A percentile compares a stretch with the other conserved stretches of the same genome.
phyloP scores from a whole-genome alignment of 2,888 invertebrate species.

The Seira musarum region DNA sequence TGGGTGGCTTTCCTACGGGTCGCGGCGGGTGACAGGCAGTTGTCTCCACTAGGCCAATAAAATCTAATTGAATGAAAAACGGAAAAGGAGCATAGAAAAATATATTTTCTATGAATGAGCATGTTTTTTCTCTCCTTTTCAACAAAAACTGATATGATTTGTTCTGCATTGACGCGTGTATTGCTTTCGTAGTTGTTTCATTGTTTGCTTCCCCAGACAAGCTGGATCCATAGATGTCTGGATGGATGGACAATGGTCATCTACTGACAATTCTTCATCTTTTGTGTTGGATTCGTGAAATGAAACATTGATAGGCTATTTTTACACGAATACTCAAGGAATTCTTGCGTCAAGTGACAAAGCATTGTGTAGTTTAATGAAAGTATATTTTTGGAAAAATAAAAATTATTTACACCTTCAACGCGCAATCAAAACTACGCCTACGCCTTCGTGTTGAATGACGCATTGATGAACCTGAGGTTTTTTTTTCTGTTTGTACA shows the following conservation, averaged over 20 bases:
- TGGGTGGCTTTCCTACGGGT: neutral
- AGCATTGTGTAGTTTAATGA: no score
- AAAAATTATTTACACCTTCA: no score
- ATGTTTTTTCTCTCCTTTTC: neutral
- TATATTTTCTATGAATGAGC: neutral
- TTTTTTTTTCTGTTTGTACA: conserved; percentile 29
- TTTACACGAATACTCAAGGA: no score
- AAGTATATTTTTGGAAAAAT: no score
- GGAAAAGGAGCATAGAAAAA: neutral
- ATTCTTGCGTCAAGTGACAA: no score
- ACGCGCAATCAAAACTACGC: no score
- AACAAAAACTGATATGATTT: no score
- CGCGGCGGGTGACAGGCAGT: neutral
- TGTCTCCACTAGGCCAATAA: neutral
- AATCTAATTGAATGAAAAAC: neutral
- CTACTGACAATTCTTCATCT: neutral
- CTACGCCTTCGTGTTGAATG: no score
- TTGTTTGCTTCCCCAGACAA: neutral
- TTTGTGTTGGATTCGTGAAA: no score
- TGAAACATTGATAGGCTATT: no score
- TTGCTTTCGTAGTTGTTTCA: no score
- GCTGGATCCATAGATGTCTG: neutral
- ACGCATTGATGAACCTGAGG: conserved; percentile 42
- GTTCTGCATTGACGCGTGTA: no score
- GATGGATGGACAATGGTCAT: neutral